Percentiles rank a stretch among this genome's conserved stretches.
Evolutionary conservation across 1,140 invertebrate species (phyloP).

Genomic region (Drosophila repleta): DNA sequence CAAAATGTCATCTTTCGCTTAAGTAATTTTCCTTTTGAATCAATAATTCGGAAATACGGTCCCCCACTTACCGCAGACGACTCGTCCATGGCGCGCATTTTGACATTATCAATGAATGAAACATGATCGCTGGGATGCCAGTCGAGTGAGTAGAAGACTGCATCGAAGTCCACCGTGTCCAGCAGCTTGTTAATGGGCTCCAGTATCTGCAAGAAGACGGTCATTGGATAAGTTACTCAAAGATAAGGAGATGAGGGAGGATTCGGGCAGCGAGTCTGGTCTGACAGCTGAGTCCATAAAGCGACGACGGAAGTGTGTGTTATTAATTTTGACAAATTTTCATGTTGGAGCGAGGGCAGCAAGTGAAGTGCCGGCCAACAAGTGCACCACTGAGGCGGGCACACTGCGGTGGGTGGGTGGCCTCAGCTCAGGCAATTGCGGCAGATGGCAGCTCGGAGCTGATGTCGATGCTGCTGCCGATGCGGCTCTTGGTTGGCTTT

Average conservation of each 20-base stretch:
- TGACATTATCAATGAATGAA: slow-evolving; percentile 97
- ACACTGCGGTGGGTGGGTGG: slow-evolving; percentile 1
- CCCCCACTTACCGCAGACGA: slow-evolving; percentile 86
- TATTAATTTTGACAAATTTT: slow-evolving; percentile 84
- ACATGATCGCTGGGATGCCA: slow-evolving; percentile 99
- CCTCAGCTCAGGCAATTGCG: slow-evolving; percentile 11
- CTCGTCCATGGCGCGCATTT: slow-evolving; percentile 87
- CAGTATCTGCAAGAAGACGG: slow-evolving; percentile 87
- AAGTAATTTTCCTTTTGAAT: background rate
- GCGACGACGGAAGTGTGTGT: slow-evolving; percentile 74
- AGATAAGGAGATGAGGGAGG: slow-evolving; percentile 8
- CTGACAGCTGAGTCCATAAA: slow-evolving; percentile 61
- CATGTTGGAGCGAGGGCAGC: slow-evolving; percentile 54
- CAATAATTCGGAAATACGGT: no score
- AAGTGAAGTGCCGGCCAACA: slow-evolving; percentile 47
- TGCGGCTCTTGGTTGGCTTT: slow-evolving; percentile 7
- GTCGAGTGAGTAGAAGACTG: slow-evolving; percentile 97
- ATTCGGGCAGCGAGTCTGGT: background rate
- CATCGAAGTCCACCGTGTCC: slow-evolving; percentile 93
- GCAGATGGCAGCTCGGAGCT: slow-evolving; percentile 29
- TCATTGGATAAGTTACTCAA: slow-evolving; percentile 42
- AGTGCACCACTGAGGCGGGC: slow-evolving; percentile 38
- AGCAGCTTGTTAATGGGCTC: slow-evolving; percentile 96
- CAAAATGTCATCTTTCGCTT: no score
- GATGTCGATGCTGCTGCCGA: slow-evolving; percentile 29